A percentile compares a stretch with the other conserved stretches of the same genome.
These are phyloP conservation scores for Xiphophorus couchianus DNA, from an alignment of 2,113 vertebrate genomes.

Conservation along the genomic window DNA sequence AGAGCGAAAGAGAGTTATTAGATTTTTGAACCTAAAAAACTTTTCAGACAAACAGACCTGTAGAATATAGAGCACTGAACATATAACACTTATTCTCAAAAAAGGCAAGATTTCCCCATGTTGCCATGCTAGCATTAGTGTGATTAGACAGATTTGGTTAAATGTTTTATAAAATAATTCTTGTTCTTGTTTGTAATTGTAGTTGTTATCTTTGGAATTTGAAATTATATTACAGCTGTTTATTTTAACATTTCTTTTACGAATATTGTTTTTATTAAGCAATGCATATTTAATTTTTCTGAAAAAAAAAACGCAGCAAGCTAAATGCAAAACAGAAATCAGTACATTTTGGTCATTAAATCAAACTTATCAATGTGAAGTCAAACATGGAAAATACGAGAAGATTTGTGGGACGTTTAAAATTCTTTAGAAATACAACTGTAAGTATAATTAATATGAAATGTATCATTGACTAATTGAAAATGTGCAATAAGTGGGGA, in stretches of 20 bases:
- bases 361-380: too few relatives aligned
- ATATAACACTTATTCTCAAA: not conserved
- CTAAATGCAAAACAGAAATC: too few relatives aligned
- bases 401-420: too few relatives aligned
- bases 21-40: not conserved
- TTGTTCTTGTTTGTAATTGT: not conserved
- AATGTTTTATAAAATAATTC: not conserved
- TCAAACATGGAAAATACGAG: too few relatives aligned
- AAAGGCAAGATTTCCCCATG: not conserved
- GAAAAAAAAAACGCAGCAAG: too few relatives aligned
- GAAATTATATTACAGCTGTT: not conserved
- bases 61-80: not conserved
- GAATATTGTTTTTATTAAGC: too few relatives aligned
- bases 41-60: not conserved
- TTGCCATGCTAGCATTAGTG: not conserved
- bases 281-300: too few relatives aligned
- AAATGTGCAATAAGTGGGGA: too few relatives aligned
- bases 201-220: not conserved
- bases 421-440: not conserved
- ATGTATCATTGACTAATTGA: too few relatives aligned
- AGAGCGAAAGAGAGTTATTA: constrained; percentile 4
- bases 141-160: not conserved
- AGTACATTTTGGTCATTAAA: too few relatives aligned
- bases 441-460: too few relatives aligned
- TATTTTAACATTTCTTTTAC: too few relatives aligned